Evolutionary conservation across 2,888 invertebrate genomes (phyloP).

Genomic region (Lasioglossum calceatum): DNA sequence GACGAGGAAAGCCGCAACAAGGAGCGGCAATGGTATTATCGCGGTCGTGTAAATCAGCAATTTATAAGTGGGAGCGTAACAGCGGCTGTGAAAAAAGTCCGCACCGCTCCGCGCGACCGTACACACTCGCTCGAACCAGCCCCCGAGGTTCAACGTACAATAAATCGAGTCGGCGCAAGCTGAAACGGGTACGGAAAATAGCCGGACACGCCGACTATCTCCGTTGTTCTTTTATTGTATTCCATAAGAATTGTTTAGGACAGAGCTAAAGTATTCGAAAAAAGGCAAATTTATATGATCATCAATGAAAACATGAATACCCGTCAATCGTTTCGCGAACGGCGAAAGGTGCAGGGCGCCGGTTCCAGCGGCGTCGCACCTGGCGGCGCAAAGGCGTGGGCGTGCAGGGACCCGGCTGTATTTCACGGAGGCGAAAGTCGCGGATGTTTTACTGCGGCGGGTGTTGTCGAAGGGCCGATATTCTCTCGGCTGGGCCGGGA

Average conservation of each 20-base stretch:
- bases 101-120: not conserved
- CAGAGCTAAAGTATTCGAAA: not conserved
- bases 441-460: not conserved
- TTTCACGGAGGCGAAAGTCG: conserved; percentile 3
- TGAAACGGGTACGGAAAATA: not conserved
- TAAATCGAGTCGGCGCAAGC: not conserved
- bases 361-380: not conserved
- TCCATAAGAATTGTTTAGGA: not conserved
- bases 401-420: not conserved
- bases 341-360: not conserved
- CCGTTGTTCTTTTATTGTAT: not conserved
- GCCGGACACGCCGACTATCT: not conserved
- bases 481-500: not conserved
- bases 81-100: not conserved
- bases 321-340: not conserved
- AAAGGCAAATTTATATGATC: too few species aligned
- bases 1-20: conserved; percentile 44
- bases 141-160: conserved; percentile 2
- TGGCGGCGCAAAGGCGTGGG: conserved; percentile 1
- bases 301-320: too few species aligned
- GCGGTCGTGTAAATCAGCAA: conserved; percentile 61
- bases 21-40: conserved; percentile 49
- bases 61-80: conserved; percentile 48
- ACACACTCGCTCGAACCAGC: not conserved
- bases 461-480: conserved; percentile 8